Percentiles rank a stretch among this genome's conserved stretches.
Evolutionary conservation across 2,888 invertebrate genomes (phyloP).

Genomic region (Callinectes sapidus): DNA sequence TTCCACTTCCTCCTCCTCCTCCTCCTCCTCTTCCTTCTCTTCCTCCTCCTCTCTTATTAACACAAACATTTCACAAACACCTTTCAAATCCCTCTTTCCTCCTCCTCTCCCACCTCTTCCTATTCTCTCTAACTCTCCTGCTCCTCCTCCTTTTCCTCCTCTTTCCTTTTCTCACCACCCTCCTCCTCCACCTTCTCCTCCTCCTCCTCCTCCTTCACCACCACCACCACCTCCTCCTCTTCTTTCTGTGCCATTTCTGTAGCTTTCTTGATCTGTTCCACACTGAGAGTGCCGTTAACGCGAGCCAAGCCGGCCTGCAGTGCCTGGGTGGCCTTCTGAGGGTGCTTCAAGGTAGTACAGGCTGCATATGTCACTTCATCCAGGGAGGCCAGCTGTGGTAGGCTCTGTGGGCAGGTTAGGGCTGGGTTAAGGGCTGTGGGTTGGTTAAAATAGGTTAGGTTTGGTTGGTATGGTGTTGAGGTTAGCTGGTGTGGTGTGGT

Average conservation of each 20-base stretch:
- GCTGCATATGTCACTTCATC: slow-evolving; percentile 62
- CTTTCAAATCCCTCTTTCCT: background rate
- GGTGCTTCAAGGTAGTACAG: slow-evolving; percentile 58
- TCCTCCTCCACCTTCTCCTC: background rate
- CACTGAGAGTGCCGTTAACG: slow-evolving; percentile 29
- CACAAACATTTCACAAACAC: no score
- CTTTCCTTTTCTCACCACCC: background rate
- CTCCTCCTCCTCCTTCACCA: background rate
- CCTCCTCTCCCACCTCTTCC: background rate
- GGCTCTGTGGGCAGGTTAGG: slow-evolving; percentile 35
- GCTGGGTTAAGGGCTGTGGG: background rate
- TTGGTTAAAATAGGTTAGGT: no score
- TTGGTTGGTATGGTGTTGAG: no score
- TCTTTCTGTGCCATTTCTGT: background rate
- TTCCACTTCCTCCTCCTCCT: background rate
- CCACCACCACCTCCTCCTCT: background rate
- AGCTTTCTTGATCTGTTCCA: background rate
- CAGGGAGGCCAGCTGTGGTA: slow-evolving; percentile 59
- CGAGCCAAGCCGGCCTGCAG: slow-evolving; percentile 41
- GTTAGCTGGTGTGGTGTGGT: no score
- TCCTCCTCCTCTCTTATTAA: no score
- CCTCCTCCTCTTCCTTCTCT: background rate
- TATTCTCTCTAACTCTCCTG: background rate
- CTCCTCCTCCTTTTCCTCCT: background rate
- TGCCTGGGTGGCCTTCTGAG: slow-evolving; percentile 36